phyloP scores from a whole-genome alignment of 2,113 vertebrate genomes.

The Ictalurus furcatus region DNA sequence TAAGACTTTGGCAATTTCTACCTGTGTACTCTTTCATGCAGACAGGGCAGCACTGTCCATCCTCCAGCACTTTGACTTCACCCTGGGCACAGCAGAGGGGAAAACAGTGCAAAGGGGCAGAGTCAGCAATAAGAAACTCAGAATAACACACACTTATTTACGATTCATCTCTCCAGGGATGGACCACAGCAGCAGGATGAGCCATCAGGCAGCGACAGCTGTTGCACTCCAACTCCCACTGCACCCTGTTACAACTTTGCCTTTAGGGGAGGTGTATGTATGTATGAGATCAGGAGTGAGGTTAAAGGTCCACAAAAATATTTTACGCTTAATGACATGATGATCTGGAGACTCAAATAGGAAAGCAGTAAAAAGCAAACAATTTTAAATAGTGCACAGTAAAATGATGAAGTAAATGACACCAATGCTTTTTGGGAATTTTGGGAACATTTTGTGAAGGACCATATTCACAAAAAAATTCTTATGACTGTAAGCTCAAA shows the following conservation, averaged over 20 bases:
- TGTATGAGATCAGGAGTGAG: background rate
- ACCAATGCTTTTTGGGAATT: background rate
- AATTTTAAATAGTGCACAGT: too few relatives aligned
- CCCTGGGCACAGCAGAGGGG: slow-evolving; percentile 66
- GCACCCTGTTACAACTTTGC: background rate
- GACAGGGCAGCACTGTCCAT: slow-evolving; percentile 80
- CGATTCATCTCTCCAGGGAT: slow-evolving; percentile 35
- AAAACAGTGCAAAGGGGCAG: slow-evolving; percentile 23
- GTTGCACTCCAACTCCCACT: background rate
- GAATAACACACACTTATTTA: slow-evolving; percentile 37
- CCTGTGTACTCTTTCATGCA: slow-evolving; percentile 75
- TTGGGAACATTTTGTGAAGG: background rate
- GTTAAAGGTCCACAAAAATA: slow-evolving; percentile 13
- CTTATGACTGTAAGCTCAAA: background rate
- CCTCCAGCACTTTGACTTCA: slow-evolving; percentile 76
- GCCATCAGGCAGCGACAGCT: slow-evolving; percentile 10
- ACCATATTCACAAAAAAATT: background rate
- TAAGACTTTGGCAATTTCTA: slow-evolving; percentile 57
- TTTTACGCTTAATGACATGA: background rate
- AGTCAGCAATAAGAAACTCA: slow-evolving; percentile 23
- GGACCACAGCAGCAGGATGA: slow-evolving; percentile 26
- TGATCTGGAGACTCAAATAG: background rate
- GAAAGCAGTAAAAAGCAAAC: background rate
- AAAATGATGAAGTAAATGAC: background rate
- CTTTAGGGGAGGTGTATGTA: background rate